Evolutionary conservation across 2,113 vertebrate species (phyloP), one percentile per base, ranked within the genome.

Genomic region (Ammodytes dubius): DNA sequence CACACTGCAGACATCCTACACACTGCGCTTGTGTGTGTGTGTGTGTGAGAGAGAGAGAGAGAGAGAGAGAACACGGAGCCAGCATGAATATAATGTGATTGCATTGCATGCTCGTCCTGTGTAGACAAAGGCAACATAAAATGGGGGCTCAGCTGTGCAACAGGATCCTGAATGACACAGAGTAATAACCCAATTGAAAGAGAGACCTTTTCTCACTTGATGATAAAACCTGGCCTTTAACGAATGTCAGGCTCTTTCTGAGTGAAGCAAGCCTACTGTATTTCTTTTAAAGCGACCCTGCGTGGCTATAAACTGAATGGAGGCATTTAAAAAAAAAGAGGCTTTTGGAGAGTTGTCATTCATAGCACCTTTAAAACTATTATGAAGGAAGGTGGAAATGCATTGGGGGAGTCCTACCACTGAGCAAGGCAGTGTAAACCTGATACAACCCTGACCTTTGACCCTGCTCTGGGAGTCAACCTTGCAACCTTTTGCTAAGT

Each of bases 71-170:
- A 50, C 54, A 63, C 2, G 6, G 27, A 67, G 61, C 70, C n/a
- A 70, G 68, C 42, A n/a, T 58, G 50, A 60, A 67, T 81, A 40
- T 86, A 86, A 88, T 82, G 87, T 65, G 78, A 87, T 86, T 90
- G 79, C 64, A 63, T 27, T 60, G 82, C 70, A 78, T 79, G 74
- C 78, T 79, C 49, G 27, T 27, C 27, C 27, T 27, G 27, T 43
- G 13, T 56, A 68, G 84, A 79, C 65, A 83, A 74, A 74, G 71
- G 77, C 74, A 27, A 81, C 73, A 88, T 86, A 77, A 91, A 85
- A 85, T 7, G 76, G 87, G 27, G 89, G 89, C 90, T 89, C 93
- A 93, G 94, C 90, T 93, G 93, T 87, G 79, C 82, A 63, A 66
- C 77, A 63, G 82, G 5, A 63, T 68, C 81, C 84, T 83, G 83